Base-by-base conservation (phyloP, 2,113 vertebrate species). In the Scatophagus argus region DNA sequence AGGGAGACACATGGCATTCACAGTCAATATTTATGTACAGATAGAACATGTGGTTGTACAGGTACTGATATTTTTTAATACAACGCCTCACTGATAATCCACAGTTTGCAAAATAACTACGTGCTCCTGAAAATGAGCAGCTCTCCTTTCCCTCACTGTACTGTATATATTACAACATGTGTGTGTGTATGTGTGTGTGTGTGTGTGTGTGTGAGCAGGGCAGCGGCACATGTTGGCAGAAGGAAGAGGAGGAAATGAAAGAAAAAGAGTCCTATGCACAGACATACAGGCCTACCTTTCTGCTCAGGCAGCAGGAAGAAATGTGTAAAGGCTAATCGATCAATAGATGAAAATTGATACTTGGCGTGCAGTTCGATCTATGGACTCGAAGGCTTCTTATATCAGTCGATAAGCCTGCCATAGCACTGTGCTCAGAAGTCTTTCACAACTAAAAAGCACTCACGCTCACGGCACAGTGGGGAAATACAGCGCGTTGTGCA, bases 161-260 rank as follows among this genome's bases (percentile, higher is more conserved):
- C 71, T 68, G 56, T 56, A 60, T 52, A 55, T 65, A 21, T 56
- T 25, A 39, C n/a, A 8, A 38, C 55, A 25, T 62, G 60, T 52
- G 72, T 38, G 62, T 41, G 49, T 39, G 44, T 19, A 67, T 36
- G 59, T 17, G 75, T 69, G 85, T 16, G 59, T 32, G 81, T 11
- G 69, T 25, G 83, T 19, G 61, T 5, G 64, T 4, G 77, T 3
- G 77, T 0, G 84, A 63, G 79, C 38, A 71, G 70, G 77, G 74
- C 77, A 91, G 84, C 82, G 70, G 87, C 89, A 90, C 91, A 92
- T 90, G 92, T 90, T 90, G 84, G 84, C 70, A 86, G 74, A 79
- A 89, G 83, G 81, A 90, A 88, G 89, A 92, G 81, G 74, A 91
- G 88, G 91, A 91, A 92, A 92, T 88, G 88, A 88, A 90, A 89